These are phyloP conservation scores for Idaea straminata DNA, from an alignment of 2,888 invertebrate genomes.

Conservation along the genomic window DNA sequence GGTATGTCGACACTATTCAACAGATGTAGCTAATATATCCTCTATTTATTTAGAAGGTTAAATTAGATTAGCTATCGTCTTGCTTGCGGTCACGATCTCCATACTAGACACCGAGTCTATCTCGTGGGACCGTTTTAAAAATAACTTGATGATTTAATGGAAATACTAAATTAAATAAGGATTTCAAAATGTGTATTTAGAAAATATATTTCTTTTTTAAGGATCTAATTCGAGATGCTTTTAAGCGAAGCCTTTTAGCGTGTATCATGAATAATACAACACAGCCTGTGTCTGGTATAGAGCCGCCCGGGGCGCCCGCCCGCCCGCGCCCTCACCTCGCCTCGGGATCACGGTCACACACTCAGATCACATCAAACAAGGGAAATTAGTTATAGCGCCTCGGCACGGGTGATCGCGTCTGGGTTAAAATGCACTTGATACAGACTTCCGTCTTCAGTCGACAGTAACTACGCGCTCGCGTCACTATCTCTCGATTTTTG, in stretches of 20 bases:
- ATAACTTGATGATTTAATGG: not conserved
- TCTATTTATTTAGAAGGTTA: not conserved
- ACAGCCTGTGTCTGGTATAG: not conserved
- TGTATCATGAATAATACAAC: not conserved
- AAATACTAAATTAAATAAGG: not conserved
- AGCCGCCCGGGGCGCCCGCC: not conserved
- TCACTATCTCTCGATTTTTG: no score
- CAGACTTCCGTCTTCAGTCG: no score
- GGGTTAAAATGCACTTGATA: no score
- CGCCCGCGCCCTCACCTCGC: not conserved
- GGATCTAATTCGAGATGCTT: not conserved
- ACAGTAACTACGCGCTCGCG: no score
- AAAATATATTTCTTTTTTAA: not conserved
- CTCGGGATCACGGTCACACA: not conserved
- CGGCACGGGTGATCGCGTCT: no score
- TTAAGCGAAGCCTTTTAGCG: not conserved
- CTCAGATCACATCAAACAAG: no score
- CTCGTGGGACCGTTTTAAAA: no score
- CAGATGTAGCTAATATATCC: not conserved
- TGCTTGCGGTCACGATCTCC: no score
- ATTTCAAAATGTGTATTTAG: not conserved
- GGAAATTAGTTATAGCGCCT: no score
- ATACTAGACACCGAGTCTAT: no score
- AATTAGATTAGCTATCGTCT: no score
- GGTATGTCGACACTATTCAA: no score